Base-by-base conservation (phyloP, 2,797 vertebrate genomes). In the Danio tinwini region DNA sequence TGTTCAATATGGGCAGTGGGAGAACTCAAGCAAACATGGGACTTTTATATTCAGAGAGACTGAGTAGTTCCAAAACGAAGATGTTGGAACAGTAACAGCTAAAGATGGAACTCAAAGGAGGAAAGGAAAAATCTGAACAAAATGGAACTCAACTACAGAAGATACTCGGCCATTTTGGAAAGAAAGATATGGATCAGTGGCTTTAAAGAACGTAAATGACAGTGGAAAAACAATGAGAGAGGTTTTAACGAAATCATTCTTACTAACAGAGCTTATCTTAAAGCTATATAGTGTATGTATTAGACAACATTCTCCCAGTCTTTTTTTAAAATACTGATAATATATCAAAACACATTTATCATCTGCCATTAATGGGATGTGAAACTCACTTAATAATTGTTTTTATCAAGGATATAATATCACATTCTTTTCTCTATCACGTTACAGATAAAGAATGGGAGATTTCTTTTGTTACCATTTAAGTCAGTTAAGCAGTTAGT, bases 311-410 rank as follows among this genome's bases (percentile, higher is more conserved):
- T 91, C 87, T 88, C 91, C 87, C 90, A 89, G 78, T 86, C 90
- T 89, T 90, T 89, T 89, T 93, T 93, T 90, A 89, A 87, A 81
- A 74, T 45, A 63, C n/a, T 4, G n/a, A 17, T 63, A 52, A 53
- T 70, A 16, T 16, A 58, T 29, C 29, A 50, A 73, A 83, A 29
- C 29, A 74, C 62, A 59, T 37, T 74, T 63, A 47, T 47, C 74
- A 53, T 55, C 55, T 56, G 52, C n/a, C 17, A 39, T 78, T 80
- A 70, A 52, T 50, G 63, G 71, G 68, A 42, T 80, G n/a, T 76
- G 39, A 80, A 68, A 72, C 49, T 61, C 67, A 76, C 55, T 59
- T 72, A 70, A 76, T 47, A 29, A 9, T 21, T 14, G 69, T 50
- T 86, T 85, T 84, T 67, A 81, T 68, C 39, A 21, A 47, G 50